Evolutionary conservation across 1,140 invertebrate genomes (phyloP).

Genomic region (Drosophila micromelanica): DNA sequence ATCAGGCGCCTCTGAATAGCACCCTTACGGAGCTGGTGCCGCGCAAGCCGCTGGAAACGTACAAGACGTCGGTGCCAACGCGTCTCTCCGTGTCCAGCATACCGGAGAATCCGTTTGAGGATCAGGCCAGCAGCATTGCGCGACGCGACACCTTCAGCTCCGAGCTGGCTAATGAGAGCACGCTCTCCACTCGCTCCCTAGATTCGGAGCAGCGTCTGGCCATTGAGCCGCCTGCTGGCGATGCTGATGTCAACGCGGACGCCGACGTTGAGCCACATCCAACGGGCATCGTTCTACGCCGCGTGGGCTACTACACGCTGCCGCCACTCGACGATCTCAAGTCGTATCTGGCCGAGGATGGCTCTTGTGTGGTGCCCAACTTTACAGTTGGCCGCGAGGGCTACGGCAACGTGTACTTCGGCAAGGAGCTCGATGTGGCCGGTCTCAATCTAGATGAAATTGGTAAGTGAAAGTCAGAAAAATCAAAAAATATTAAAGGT

Average conservation of each 20-base stretch:
- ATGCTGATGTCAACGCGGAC: slow-evolving; percentile 73
- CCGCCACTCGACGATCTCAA: slow-evolving; percentile 91
- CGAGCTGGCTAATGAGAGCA: slow-evolving; percentile 66
- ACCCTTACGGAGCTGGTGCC: slow-evolving; percentile 72
- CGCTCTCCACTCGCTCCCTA: slow-evolving; percentile 52
- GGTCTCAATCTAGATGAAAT: slow-evolving; percentile 95
- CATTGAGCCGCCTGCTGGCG: slow-evolving; percentile 47
- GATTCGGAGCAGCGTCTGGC: slow-evolving; percentile 52
- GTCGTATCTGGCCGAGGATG: slow-evolving; percentile 88
- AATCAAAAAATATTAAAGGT: too few species aligned
- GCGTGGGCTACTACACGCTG: slow-evolving; percentile 94
- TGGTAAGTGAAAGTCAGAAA: slow-evolving; percentile 78
- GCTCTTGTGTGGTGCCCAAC: slow-evolving; percentile 93
- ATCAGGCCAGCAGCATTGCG: slow-evolving; percentile 56
- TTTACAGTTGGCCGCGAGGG: slow-evolving; percentile 95
- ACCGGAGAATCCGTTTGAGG: slow-evolving; percentile 75
- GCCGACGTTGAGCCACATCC: slow-evolving; percentile 85
- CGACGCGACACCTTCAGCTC: slow-evolving; percentile 57
- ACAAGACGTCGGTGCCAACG: slow-evolving; percentile 30
- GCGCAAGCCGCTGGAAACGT: slow-evolving; percentile 75
- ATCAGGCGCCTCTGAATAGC: slow-evolving; percentile 67
- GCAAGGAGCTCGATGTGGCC: slow-evolving; percentile 94
- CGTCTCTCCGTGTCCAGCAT: slow-evolving; percentile 71
- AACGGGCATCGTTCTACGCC: slow-evolving; percentile 87
- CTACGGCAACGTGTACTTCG: slow-evolving; percentile 97